These are phyloP conservation scores for Alethe diademata DNA, from an alignment of 2,113 vertebrate species.

Conservation along the genomic window DNA sequence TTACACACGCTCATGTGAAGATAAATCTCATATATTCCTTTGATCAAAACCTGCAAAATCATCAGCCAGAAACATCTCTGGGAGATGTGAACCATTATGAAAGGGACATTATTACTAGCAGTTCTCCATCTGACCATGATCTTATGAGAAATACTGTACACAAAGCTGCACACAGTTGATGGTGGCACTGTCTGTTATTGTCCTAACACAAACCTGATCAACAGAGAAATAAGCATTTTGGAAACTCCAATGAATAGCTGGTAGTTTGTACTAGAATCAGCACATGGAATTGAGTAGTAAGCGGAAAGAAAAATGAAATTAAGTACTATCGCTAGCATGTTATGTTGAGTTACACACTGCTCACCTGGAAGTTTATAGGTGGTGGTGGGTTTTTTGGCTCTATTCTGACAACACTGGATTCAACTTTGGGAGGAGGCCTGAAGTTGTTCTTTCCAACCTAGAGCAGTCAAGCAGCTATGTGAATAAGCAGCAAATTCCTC, in stretches of 20 bases:
- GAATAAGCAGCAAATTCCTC: conserved; percentile 13
- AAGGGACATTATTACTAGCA: not conserved
- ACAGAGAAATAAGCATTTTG: not conserved
- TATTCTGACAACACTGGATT: conserved; percentile 96
- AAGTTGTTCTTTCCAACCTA: conserved; percentile 98
- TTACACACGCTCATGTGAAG: not conserved
- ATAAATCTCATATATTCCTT: not conserved
- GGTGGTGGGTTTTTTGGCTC: conserved; percentile 97
- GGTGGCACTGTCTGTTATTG: rapidly evolving
- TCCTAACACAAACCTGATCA: not conserved
- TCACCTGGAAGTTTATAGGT: conserved; percentile 95
- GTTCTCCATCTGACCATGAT: not conserved
- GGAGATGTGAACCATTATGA: rapidly evolving
- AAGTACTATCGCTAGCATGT: not conserved
- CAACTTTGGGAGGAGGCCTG: conserved; percentile 96
- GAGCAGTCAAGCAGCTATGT: not conserved
- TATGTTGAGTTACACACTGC: not conserved
- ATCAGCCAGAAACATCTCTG: not conserved
- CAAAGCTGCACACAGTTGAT: rapidly evolving
- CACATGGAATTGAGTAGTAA: not conserved
- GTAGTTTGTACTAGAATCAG: not conserved
- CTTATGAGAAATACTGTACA: not conserved
- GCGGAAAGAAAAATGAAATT: not conserved
- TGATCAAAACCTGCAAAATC: not conserved
- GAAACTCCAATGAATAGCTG: not conserved